Evolutionary conservation across 2,888 invertebrate genomes (phyloP), one percentile per base, ranked within the genome.

Genomic region (Suillia variegata): DNA sequence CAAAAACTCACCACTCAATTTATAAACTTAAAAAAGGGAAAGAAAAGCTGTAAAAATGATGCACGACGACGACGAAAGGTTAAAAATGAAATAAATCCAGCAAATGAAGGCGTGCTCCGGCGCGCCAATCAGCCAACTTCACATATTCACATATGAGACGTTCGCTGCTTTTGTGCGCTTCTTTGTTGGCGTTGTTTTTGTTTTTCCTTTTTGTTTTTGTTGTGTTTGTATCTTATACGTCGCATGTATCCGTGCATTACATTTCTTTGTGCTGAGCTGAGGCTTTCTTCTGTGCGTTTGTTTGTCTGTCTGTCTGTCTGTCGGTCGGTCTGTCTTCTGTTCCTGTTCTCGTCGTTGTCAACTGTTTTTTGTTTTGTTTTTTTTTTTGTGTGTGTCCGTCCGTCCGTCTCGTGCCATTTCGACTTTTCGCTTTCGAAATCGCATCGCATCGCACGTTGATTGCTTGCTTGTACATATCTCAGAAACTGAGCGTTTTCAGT

Each of bases 41-140:
- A n/a, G n/a, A n/a, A n/a, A n/a, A n/a, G 5, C 6, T 17, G 13
- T 22, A 48, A 48, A 48, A 48, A 21, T 48, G 6, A 13, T 47
- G 47, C 47, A 47, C 17, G 47, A n/a, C n/a, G n/a, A n/a, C 17
- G 47, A n/a, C n/a, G n/a, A 13, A 31, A 34, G 52, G 31, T 52
- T 52, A 52, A 52, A 52, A 52, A 52, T 52, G 52, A 52, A 52
- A 52, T 52, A 52, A 52, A 52, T 52, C 52, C 52, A 20, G 33
- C 18, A 52, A 52, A 52, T 52, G 33, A 22, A 4, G 20, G 48
- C 48, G 48, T 48, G 18, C 6, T 22, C 42, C n/a, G n/a, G n/a
- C n/a, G n/a, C n/a, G n/a, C n/a, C n/a, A n/a, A n/a, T n/a, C n/a
- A n/a, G n/a, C n/a, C n/a, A n/a, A n/a, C n/a, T n/a, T n/a, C n/a